Percentiles rank a stretch among this genome's conserved stretches.
Evolutionary conservation across 2,797 vertebrate genomes (phyloP).

Genomic region (Hylomyscus alleni): DNA sequence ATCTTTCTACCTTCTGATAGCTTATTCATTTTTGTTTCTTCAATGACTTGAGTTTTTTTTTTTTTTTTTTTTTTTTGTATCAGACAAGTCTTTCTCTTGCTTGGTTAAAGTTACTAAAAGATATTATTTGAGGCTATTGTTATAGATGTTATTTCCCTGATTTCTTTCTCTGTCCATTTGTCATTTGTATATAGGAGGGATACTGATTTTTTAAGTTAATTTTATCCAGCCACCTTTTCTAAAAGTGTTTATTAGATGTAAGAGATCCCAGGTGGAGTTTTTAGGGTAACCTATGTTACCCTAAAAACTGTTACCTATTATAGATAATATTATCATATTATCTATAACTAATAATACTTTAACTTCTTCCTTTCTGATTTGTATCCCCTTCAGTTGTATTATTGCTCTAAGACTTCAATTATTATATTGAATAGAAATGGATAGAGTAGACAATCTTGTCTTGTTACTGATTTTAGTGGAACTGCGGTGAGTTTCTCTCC

Average conservation of each 20-base stretch:
- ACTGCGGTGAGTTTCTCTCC: neutral
- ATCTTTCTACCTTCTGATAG: neutral
- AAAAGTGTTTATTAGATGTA: neutral
- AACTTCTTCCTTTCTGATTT: neutral
- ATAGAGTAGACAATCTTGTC: neutral
- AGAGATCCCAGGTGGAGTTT: neutral
- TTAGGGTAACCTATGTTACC: no score
- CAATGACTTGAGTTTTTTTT: no score
- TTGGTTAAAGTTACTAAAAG: neutral
- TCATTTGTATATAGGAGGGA: neutral
- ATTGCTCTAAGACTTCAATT: neutral
- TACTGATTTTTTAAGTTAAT: neutral
- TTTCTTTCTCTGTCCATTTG: neutral
- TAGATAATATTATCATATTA: neutral
- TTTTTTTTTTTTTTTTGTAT: no score
- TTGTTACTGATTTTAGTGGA: neutral
- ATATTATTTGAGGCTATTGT: neutral
- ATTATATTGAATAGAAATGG: neutral
- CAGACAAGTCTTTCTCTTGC: neutral
- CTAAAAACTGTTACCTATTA: no score
- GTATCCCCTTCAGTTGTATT: neutral
- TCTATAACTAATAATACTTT: neutral
- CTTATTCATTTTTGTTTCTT: neutral
- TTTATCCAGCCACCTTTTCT: neutral
- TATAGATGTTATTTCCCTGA: neutral